These are phyloP conservation scores for Montifringilla adamsi DNA, from an alignment of 2,113 vertebrate species.

Conservation along the genomic window DNA sequence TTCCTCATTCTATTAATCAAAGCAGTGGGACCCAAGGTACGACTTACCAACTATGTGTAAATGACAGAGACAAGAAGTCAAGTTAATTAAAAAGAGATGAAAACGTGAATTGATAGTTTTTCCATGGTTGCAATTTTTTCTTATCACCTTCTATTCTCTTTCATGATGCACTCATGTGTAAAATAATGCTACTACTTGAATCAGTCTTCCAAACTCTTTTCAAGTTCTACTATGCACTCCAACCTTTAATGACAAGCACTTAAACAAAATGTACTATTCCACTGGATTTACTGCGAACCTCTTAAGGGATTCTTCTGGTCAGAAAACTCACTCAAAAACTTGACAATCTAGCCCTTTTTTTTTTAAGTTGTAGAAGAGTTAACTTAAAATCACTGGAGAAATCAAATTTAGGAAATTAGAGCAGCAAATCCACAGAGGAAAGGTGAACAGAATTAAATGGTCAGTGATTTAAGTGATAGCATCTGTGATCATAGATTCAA, in stretches of 20 bases:
- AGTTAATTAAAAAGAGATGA: slow-evolving; percentile 40
- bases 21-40: not conserved
- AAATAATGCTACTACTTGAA: slow-evolving; percentile 34
- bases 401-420: slow-evolving; percentile 29
- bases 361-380: slow-evolving; percentile 16
- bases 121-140: not conserved
- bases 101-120: not conserved
- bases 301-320: slow-evolving; percentile 37
- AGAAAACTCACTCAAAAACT: slow-evolving; percentile 22
- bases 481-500: not conserved
- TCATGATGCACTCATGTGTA: not conserved
- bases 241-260: not conserved
- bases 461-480: not conserved
- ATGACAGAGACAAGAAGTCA: not conserved
- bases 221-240: slow-evolving; percentile 12
- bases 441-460: not conserved
- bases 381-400: slow-evolving; percentile 24
- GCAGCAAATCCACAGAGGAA: not conserved
- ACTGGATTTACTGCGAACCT: slow-evolving; percentile 13
- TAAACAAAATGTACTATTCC: slow-evolving; percentile 20
- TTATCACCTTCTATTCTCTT: not conserved
- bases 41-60: not conserved
- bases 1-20: not conserved
- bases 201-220: slow-evolving; percentile 11
- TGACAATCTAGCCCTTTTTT: not conserved